phyloP scores from a whole-genome alignment of 1,140 invertebrate genomes.

The Prorops nasuta region DNA sequence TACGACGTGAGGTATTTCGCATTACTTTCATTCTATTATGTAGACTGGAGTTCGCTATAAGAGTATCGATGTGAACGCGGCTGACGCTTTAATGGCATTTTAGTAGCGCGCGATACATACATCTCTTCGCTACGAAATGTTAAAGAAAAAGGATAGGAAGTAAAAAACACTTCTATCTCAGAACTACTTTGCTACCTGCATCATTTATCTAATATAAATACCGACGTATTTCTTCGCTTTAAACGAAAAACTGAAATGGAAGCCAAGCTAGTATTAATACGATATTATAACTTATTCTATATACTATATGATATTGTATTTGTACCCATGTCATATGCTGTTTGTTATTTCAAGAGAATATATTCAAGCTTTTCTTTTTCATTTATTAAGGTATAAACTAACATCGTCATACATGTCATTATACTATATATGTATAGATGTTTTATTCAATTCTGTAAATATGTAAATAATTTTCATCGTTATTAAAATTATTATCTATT shows the following conservation, averaged over 20 bases:
- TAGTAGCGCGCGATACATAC: too few species aligned
- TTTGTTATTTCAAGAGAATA: not conserved
- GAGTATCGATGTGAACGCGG: too few species aligned
- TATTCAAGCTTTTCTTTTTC: not conserved
- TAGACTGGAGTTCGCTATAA: too few species aligned
- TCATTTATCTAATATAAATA: too few species aligned
- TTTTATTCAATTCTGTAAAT: conserved; percentile 31
- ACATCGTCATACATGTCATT: conserved; percentile 18
- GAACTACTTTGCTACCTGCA: too few species aligned
- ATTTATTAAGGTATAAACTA: not conserved
- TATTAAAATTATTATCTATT: conserved; percentile 40
- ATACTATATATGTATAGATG: conserved; percentile 15
- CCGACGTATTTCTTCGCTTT: not conserved
- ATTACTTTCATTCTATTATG: too few species aligned
- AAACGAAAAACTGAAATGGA: not conserved
- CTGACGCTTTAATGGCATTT: too few species aligned
- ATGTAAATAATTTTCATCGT: conserved; percentile 42
- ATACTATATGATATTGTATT: conserved; percentile 1
- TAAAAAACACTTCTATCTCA: too few species aligned
- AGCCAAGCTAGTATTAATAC: not conserved
- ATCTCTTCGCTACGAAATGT: too few species aligned
- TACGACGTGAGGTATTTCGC: too few species aligned
- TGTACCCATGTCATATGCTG: conserved; percentile 1
- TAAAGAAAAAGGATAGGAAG: too few species aligned
- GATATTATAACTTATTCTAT: not conserved